A percentile compares a stretch with the other conserved stretches of the same genome.
Conservation (phyloP, 2,797 vertebrate species). For the Chelidonichthys spinosus region DNA sequence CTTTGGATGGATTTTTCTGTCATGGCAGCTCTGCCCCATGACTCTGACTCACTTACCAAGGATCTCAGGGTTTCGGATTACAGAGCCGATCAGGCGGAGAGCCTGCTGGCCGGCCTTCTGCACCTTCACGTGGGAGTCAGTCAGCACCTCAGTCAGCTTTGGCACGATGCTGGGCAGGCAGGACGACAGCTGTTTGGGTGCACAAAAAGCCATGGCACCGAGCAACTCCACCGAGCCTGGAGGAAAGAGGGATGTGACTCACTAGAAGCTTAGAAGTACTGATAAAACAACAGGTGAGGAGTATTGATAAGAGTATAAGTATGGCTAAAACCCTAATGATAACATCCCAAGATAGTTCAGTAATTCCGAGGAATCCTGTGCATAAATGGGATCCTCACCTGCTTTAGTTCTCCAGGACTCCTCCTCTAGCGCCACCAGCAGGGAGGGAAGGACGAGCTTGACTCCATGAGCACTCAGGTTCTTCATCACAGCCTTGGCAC, state of each 20-base stretch:
- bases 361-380: no score
- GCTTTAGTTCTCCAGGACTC: conserved; percentile 99
- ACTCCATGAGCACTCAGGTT: conserved; percentile 98
- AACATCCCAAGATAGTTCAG: no score
- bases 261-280: neutral
- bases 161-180: conserved; percentile 98
- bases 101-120: conserved; percentile 99
- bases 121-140: conserved; percentile 98
- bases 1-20: neutral
- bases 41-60: conserved; percentile 83
- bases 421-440: conserved; percentile 95
- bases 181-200: conserved; percentile 97
- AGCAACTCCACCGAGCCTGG: conserved; percentile 96
- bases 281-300: no score
- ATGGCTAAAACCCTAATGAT: no score
- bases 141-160: conserved; percentile 97
- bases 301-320: no score
- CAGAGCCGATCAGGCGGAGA: conserved; percentile 95
- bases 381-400: conserved; percentile 78
- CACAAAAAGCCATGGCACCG: conserved; percentile 98
- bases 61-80: conserved; percentile 99
- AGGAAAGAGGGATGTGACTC: neutral
- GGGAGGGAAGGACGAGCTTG: conserved; percentile 96
- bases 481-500: conserved; percentile 99
- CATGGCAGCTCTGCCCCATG: neutral